Conservation (phyloP, 1,140 invertebrate species). For the Halesus radiatus region DNA sequence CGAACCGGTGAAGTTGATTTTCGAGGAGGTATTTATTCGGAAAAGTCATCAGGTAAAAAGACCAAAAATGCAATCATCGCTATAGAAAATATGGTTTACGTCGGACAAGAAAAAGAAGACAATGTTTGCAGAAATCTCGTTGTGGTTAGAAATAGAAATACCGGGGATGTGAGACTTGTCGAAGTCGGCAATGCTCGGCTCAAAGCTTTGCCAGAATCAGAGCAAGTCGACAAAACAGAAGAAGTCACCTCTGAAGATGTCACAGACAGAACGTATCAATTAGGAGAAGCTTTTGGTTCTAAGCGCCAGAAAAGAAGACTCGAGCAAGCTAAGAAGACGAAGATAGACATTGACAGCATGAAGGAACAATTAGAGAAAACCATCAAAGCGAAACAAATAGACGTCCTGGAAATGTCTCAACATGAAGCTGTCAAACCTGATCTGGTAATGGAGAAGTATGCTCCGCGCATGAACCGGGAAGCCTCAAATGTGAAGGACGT, state of each 20-base stretch:
- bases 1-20: neutral
- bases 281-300: slow-evolving; percentile 68
- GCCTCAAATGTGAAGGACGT: slow-evolving; percentile 61
- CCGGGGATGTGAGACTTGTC: slow-evolving; percentile 49
- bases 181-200: slow-evolving; percentile 44
- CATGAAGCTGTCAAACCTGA: slow-evolving; percentile 19
- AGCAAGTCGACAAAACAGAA: neutral
- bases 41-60: slow-evolving; percentile 12
- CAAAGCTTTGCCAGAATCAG: slow-evolving; percentile 40
- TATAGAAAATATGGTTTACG: slow-evolving; percentile 36
- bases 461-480: slow-evolving; percentile 63
- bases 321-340: slow-evolving; percentile 64
- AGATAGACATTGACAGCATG: slow-evolving; percentile 62
- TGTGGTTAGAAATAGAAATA: slow-evolving; percentile 45
- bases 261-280: slow-evolving; percentile 21
- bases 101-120: slow-evolving; percentile 37
- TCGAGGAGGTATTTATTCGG: slow-evolving; percentile 25
- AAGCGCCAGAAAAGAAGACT: slow-evolving; percentile 64
- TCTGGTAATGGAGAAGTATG: slow-evolving; percentile 34
- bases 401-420: slow-evolving; percentile 28
- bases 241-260: neutral
- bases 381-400: slow-evolving; percentile 53
- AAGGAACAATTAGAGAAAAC: slow-evolving; percentile 64
- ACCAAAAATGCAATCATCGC: slow-evolving; percentile 15
- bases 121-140: slow-evolving; percentile 38